Evolutionary conservation across 2,797 vertebrate species (phyloP).

Genomic region (Enteromius anoplus): DNA sequence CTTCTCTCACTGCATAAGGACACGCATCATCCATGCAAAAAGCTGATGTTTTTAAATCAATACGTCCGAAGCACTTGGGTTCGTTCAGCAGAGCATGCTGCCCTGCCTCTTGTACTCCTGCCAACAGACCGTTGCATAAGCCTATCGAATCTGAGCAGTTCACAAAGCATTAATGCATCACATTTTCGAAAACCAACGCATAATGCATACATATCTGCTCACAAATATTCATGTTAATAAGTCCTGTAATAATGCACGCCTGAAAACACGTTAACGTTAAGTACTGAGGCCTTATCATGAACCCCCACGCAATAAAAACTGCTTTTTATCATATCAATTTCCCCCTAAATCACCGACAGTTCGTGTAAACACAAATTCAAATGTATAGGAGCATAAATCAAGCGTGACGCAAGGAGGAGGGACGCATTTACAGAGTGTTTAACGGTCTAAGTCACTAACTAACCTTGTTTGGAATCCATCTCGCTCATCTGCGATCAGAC

Average conservation of each 20-base stretch:
- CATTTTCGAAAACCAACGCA: not conserved
- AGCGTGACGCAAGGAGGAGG: not conserved
- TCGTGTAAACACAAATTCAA: not conserved
- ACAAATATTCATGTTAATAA: not conserved
- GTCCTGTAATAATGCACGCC: not conserved
- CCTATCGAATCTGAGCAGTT: not conserved
- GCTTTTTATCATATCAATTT: not conserved
- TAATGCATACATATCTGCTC: not conserved
- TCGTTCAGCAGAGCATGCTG: not conserved
- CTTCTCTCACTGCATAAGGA: not conserved
- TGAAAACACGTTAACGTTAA: not conserved
- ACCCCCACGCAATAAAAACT: not conserved
- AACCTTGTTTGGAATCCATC: constrained; percentile 52
- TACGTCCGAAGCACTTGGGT: not conserved
- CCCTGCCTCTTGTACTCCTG: constrained; percentile 23
- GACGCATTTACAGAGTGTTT: not conserved
- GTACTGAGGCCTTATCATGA: not conserved
- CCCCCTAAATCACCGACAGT: not conserved
- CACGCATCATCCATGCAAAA: constrained; percentile 9
- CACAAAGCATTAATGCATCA: not conserved
- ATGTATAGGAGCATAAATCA: not conserved
- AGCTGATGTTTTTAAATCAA: not conserved
- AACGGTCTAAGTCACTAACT: constrained; percentile 5
- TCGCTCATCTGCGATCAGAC: constrained; percentile 35
- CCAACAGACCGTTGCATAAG: constrained; percentile 12